phyloP scores from a whole-genome alignment of 2,113 vertebrate genomes.

The Colossoma macropomum region DNA sequence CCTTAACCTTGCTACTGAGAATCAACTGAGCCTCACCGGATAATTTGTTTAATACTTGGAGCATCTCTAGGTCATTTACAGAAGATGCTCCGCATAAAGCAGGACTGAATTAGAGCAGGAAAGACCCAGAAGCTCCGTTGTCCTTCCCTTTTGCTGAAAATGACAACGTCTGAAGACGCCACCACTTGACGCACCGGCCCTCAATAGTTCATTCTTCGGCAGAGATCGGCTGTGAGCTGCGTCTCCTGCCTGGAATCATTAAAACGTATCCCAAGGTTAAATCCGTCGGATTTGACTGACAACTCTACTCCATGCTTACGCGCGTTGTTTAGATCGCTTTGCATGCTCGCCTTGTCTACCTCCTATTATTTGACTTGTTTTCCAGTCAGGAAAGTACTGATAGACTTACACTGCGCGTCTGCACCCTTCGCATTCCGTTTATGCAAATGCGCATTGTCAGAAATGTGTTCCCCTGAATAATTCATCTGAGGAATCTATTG shows the following conservation, averaged over 20 bases:
- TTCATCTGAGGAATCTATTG: slow-evolving; percentile 18
- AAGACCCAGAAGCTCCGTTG: background rate
- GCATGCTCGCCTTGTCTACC: background rate
- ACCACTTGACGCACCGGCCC: background rate
- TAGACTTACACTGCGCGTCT: background rate
- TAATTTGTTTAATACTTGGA: no score
- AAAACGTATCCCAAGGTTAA: slow-evolving; percentile 57
- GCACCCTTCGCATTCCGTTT: slow-evolving; percentile 17
- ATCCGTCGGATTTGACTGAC: slow-evolving; percentile 16
- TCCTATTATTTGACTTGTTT: slow-evolving; percentile 23
- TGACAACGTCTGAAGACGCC: background rate
- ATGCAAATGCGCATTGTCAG: slow-evolving; percentile 32
- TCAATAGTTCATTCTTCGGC: background rate
- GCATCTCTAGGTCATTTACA: no score
- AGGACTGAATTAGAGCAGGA: background rate
- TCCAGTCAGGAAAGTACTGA: background rate
- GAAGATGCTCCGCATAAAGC: background rate
- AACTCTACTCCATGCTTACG: background rate
- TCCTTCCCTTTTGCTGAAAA: background rate
- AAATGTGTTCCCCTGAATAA: slow-evolving; percentile 42
- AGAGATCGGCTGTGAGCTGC: background rate
- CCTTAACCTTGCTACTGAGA: no score
- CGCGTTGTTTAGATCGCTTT: slow-evolving; percentile 20
- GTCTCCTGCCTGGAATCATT: slow-evolving; percentile 37
- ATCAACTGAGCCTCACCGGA: no score